phyloP scores from a whole-genome alignment of 92 coral and sea anemone species.

The Porites rus region DNA sequence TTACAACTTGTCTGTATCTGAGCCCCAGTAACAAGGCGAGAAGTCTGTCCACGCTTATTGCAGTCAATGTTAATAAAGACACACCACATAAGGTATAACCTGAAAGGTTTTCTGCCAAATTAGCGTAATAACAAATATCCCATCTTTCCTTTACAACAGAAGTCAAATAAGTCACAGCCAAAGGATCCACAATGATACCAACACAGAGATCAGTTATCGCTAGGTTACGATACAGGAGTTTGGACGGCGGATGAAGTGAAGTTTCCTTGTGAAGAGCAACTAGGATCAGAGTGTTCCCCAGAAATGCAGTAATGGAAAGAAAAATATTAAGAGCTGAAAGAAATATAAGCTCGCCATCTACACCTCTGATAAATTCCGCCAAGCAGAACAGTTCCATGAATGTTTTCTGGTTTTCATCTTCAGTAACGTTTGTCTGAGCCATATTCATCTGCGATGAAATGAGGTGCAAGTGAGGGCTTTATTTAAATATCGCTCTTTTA shows the following conservation, averaged over 20 bases:
- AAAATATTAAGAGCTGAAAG: neutral
- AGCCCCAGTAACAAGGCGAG: too few species aligned
- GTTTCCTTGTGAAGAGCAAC: neutral
- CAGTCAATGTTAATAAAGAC: neutral
- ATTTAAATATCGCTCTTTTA: too few species aligned
- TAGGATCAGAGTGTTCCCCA: conserved; percentile 13
- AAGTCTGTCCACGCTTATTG: neutral
- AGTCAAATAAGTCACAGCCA: neutral
- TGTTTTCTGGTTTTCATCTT: too few species aligned
- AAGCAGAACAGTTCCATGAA: too few species aligned
- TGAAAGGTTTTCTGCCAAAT: too few species aligned
- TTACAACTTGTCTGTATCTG: too few species aligned
- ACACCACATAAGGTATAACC: neutral
- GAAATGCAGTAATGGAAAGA: conserved; percentile 13
- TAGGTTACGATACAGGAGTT: conserved; percentile 14
- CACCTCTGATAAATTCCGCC: too few species aligned
- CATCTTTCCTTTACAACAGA: neutral
- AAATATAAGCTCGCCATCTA: too few species aligned
- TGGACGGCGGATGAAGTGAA: conserved; percentile 20
- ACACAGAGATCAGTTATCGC: conserved; percentile 18
- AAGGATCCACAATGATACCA: conserved; percentile 4
- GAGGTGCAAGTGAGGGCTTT: too few species aligned
- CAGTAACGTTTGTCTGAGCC: too few species aligned
- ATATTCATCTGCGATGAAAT: too few species aligned
- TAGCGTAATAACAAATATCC: neutral